Evolutionary conservation across 2,113 vertebrate species (phyloP), one percentile per base, ranked within the genome.

Genomic region (Echinops telfairi): DNA sequence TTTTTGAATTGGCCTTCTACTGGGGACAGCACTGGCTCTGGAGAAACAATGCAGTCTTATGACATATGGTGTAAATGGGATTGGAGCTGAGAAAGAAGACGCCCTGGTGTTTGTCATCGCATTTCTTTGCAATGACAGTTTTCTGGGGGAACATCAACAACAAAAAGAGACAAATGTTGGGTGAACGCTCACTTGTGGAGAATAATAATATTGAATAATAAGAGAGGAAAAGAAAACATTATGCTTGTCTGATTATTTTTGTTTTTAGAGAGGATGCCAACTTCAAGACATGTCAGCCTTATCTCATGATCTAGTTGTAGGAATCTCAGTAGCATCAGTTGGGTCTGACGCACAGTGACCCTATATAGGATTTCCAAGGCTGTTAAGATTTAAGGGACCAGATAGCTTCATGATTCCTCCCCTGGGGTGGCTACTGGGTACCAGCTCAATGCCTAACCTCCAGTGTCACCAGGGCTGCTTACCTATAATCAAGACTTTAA

Each of bases 161-260:
- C 36, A 92, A 70, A 75, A 53, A 53, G 47, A 53, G 47, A 62
- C 36, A 77, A 76, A 86, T 81, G 29, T 90, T 36, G 68, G 86
- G 36, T 36, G 38, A 78, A 89, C 70, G 58, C 43, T 86, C 71
- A 36, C 62, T 92, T 77, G 53, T 76, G 38, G 77, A 85, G 70
- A 77, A n/a, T 16, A 53, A 68, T 66, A 83, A 2, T 83, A 19
- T 33, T 89, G n/a, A 40, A 12, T 58, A 60, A 76, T 47, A 58
- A 64, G 68, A 91, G 77, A 92, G 60, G 84, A 93, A 36, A 76
- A 58, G 29, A 57, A 70, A 78, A 83, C 70, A 31, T 31, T 19
- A 29, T 90, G 15, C 58, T 17, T 43, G 70, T 70, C 58, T 88
- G 86, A 86, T 38, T 78, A 36, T 62, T 90, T 38, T 53, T 78